A percentile compares a stretch with the other conserved stretches of the same genome.
phyloP scores from a whole-genome alignment of 2,797 vertebrate species.

The Anomalospiza imberbis region DNA sequence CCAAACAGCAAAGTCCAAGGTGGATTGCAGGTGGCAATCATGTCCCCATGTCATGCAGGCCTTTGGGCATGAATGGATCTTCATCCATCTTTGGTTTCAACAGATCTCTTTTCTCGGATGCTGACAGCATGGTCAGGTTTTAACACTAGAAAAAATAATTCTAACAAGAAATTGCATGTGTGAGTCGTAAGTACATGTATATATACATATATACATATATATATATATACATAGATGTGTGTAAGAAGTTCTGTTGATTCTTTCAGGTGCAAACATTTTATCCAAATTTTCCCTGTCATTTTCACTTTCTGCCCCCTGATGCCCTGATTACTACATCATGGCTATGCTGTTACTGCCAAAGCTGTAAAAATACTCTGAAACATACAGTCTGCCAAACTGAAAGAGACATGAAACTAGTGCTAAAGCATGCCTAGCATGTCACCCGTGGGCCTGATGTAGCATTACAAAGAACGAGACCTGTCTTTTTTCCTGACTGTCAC shows the following conservation, averaged over 20 bases:
- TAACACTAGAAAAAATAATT: not conserved
- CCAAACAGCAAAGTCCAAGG: not conserved
- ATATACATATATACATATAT: no score
- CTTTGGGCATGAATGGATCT: not conserved
- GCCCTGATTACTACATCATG: not conserved
- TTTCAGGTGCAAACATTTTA: not conserved
- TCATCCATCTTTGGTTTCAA: not conserved
- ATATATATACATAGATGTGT: no score
- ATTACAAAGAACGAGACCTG: not conserved
- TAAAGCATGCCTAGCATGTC: not conserved
- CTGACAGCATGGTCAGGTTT: not conserved
- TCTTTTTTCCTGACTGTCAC: not conserved
- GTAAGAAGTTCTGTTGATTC: not conserved
- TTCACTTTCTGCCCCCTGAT: not conserved
- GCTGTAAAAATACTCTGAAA: not conserved
- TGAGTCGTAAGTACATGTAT: not conserved
- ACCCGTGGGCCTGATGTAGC: not conserved
- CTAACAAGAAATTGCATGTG: not conserved
- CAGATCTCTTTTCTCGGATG: not conserved
- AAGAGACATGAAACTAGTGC: not conserved
- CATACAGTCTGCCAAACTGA: not conserved
- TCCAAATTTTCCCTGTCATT: not conserved
- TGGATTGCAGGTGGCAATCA: fast-evolving
- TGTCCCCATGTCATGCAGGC: not conserved
- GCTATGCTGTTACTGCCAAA: not conserved